Evolutionary conservation across 2,113 vertebrate genomes (phyloP).

Genomic region (Apodemus speciosus): DNA sequence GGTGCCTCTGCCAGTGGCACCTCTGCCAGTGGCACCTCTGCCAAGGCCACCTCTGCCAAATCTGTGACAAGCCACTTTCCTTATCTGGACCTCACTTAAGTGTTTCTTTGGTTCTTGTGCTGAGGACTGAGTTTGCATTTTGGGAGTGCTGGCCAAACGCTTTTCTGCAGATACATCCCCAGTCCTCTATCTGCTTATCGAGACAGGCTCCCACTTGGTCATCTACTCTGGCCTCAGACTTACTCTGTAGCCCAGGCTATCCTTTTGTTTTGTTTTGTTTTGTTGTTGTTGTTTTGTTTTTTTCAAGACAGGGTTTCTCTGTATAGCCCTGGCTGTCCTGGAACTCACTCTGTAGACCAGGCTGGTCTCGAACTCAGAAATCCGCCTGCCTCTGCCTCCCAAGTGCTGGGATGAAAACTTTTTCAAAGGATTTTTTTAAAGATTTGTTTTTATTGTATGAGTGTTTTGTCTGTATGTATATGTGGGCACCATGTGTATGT

Average conservation of each 20-base stretch:
- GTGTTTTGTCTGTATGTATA: background rate
- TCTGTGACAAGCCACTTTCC: background rate
- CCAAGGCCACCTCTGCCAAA: background rate
- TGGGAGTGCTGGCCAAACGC: no score
- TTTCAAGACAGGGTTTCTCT: no score
- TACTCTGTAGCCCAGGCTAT: background rate
- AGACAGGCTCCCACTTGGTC: background rate
- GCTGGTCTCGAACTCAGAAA: no score
- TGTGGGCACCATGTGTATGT: background rate
- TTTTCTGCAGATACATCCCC: background rate
- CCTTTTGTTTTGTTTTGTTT: no score
- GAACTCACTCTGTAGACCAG: no score
- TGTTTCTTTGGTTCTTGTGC: background rate
- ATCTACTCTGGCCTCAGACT: background rate
- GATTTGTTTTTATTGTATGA: background rate
- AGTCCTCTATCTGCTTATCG: background rate
- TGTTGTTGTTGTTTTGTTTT: no score
- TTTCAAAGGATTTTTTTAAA: background rate
- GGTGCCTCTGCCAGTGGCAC: background rate
- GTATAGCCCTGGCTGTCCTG: no score
- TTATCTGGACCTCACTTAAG: background rate
- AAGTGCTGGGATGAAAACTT: no score
- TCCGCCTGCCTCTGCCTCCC: no score
- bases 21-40: no score
- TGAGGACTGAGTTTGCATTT: background rate